These are phyloP conservation scores for Oreotrochilus melanogaster DNA, from an alignment of 2,113 vertebrate species.

Conservation along the genomic window DNA sequence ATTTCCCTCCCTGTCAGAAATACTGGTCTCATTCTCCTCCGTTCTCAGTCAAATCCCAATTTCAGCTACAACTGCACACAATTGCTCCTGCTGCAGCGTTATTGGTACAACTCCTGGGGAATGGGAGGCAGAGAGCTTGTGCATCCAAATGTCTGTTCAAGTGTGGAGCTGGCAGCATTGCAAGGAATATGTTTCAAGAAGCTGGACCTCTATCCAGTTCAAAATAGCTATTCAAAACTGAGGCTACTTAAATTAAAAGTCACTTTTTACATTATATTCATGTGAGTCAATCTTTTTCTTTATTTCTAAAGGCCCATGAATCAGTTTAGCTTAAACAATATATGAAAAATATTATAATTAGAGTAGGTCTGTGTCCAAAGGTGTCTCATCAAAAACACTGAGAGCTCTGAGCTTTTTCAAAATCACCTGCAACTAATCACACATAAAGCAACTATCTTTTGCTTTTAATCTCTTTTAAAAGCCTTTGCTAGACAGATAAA, in stretches of 20 bases:
- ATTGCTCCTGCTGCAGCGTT: background rate
- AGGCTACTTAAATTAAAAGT: background rate
- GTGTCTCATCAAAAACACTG: background rate
- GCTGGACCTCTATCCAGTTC: background rate
- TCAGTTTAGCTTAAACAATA: background rate
- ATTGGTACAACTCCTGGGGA: background rate
- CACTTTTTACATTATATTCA: background rate
- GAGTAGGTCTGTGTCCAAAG: background rate
- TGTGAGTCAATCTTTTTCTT: background rate
- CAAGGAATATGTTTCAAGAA: background rate
- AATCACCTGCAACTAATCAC: background rate
- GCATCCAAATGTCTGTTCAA: background rate
- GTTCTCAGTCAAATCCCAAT: background rate
- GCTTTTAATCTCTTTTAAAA: background rate
- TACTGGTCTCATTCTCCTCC: background rate
- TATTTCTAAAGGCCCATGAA: background rate
- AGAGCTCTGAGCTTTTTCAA: background rate
- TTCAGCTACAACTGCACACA: background rate
- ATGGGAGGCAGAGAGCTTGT: background rate
- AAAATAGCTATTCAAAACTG: background rate
- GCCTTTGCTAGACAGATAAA: background rate
- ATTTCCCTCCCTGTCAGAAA: background rate
- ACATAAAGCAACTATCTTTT: background rate
- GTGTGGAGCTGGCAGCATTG: background rate
- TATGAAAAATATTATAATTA: background rate